These are phyloP conservation scores for Myotis brandtii DNA, from an alignment of 2,113 vertebrate genomes.

Conservation along the genomic window DNA sequence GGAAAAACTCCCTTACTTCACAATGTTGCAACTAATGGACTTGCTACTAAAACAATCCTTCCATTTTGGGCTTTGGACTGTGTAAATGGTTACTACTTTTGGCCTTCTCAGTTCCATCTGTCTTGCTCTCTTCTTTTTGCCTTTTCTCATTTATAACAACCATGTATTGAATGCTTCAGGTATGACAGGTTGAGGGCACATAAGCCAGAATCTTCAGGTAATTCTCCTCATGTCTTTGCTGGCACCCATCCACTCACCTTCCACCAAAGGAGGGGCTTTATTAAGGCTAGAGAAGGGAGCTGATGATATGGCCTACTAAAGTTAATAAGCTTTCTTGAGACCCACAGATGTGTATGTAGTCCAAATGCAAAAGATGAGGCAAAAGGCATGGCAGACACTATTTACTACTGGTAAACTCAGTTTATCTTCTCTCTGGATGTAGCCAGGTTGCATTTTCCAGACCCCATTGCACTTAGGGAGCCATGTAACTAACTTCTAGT, in stretches of 20 bases:
- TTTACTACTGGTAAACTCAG: background rate
- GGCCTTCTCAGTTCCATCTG: background rate
- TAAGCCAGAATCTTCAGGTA: background rate
- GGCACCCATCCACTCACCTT: background rate
- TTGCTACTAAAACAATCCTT: background rate
- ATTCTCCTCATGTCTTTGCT: background rate
- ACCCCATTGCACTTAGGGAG: background rate
- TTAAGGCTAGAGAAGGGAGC: background rate
- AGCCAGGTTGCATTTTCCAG: background rate
- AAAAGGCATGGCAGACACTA: background rate
- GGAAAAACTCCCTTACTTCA: background rate
- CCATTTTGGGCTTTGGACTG: background rate
- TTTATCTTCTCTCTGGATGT: constrained; percentile 6
- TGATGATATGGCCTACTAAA: background rate
- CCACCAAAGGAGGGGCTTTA: background rate
- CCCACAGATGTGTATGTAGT: background rate
- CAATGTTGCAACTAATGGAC: background rate
- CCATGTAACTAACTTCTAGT: background rate
- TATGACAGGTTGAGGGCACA: background rate
- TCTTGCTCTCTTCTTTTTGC: background rate
- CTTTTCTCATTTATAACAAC: background rate
- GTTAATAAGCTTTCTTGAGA: background rate
- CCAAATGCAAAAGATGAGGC: background rate
- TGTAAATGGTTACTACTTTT: background rate
- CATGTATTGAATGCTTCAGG: background rate